Conservation (phyloP, 2,113 vertebrate species). For the Puffinus mauretanicus region DNA sequence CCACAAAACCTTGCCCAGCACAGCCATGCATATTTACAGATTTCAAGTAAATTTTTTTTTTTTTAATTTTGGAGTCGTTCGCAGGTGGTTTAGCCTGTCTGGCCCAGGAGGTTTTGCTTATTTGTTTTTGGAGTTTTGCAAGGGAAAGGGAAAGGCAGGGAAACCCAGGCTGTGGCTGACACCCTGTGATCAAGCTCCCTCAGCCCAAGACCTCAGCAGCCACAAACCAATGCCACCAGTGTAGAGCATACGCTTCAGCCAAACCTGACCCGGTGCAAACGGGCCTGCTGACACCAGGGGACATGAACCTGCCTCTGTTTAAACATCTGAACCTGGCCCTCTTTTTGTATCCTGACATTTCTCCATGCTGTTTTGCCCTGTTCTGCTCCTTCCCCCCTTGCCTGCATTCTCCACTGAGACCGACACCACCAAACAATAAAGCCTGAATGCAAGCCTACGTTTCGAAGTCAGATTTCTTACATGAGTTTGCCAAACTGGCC, state of each 20-base stretch:
- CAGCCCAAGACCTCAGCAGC: slow-evolving; percentile 4
- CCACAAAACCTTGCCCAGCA: not conserved
- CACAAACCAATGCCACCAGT: not conserved
- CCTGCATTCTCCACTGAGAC: not conserved
- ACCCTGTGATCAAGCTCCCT: not conserved
- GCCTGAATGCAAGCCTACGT: not conserved
- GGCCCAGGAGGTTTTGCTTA: not conserved
- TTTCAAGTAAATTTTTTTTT: not conserved
- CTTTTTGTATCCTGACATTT: not conserved
- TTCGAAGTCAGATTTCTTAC: not conserved
- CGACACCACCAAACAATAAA: not conserved
- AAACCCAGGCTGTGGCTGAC: not conserved
- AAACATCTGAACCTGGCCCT: not conserved
- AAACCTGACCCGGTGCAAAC: not conserved
- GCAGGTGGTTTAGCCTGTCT: not conserved
- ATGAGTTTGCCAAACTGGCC: not conserved
- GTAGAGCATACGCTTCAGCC: not conserved
- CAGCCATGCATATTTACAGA: not conserved
- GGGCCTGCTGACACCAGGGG: not conserved
- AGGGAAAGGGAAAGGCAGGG: not conserved
- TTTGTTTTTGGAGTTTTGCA: not conserved
- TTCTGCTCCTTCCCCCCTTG: not conserved
- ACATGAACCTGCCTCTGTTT: not conserved
- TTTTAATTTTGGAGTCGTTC: not conserved
- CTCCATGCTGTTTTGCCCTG: not conserved